Base-by-base conservation (phyloP, 2,888 invertebrate species). In the Catocala nupta region DNA sequence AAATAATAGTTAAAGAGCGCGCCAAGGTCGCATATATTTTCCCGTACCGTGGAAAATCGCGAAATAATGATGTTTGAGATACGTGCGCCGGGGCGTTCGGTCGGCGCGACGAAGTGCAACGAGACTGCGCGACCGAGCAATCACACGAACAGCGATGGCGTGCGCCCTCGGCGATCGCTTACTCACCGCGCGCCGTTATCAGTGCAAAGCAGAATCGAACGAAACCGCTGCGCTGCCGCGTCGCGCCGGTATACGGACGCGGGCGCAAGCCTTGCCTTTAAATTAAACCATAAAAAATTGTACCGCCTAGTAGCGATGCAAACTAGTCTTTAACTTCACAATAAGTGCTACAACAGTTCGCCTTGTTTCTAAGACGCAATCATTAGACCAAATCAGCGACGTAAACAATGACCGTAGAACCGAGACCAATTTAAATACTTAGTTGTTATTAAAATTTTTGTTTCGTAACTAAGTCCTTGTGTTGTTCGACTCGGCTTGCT, bases 1-100 rank as follows among this genome's bases (percentile, higher is more conserved):
- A 73, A 81, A 76, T 67, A 72, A 70, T 79, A 63, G 65, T 65
- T 52, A 71, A 84, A 81, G 81, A 83, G 77, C 84, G 84, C 85
- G 80, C 85, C 90, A 93, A 93, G 93, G 93, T 90, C 88, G 80
- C 59, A 71, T 80, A 84, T 82, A 83, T 89, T 90, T 90, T 88
- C 84, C 75, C 85, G 83, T 81, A 74, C 80, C 84, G 85, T 84
- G 81, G 82, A 88, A 90, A 90, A 89, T 86, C 71, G 82, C 64
- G 70, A 68, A 72, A 67, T 75, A 70, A 68, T 61, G 16, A 36
- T 60, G 53, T 70, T 63, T 60, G 54, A 61, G 73, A 55, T 67
- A 66, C 65, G 65, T 55, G 69, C 65, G 75, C 64, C 49, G 34
- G 68, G 68, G 62, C 60, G 70, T 58, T 59, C 81, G 77, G 52